A percentile compares a stretch with the other conserved stretches of the same genome.
Evolutionary conservation across 2,797 vertebrate species (phyloP).

Genomic region (Sebastes glaucus): DNA sequence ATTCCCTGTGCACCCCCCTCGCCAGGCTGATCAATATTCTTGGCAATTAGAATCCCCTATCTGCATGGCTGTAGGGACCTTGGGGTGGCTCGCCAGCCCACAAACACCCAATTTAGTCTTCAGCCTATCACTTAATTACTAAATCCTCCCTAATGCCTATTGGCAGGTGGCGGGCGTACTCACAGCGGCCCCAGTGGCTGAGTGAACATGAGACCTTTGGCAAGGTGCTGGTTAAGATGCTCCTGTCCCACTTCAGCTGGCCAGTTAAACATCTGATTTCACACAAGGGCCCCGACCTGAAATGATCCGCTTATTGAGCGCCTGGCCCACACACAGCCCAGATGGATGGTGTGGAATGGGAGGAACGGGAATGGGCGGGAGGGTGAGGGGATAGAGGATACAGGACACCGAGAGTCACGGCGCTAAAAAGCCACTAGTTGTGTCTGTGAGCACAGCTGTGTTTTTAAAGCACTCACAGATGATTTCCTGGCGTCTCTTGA

Average conservation of each 20-base stretch:
- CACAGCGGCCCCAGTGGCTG: constrained; percentile 69
- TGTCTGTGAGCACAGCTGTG: neutral
- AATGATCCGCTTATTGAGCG: constrained; percentile 71
- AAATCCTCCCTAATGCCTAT: constrained; percentile 86
- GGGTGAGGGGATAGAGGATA: neutral
- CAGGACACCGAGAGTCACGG: neutral
- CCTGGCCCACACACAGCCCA: constrained; percentile 40
- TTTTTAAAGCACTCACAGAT: neutral
- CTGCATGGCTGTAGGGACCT: constrained; percentile 86
- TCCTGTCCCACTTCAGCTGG: constrained; percentile 55
- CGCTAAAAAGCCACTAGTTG: constrained; percentile 19
- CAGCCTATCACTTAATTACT: constrained; percentile 90
- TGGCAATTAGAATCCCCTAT: constrained; percentile 90
- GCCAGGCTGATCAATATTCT: constrained; percentile 85
- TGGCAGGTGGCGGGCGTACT: constrained; percentile 81
- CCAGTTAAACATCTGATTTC: constrained; percentile 82
- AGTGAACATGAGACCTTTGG: constrained; percentile 84
- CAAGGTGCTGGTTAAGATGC: constrained; percentile 79
- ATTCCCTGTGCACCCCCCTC: constrained; percentile 79
- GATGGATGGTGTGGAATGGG: constrained; percentile 18
- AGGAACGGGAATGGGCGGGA: neutral
- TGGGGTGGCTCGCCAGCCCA: constrained; percentile 79
- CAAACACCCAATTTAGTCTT: constrained; percentile 90
- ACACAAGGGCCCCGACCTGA: constrained; percentile 66
- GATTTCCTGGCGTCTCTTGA: neutral